These are phyloP conservation scores for Plagiodera versicolora DNA, from an alignment of 2,888 invertebrate genomes.

Conservation along the genomic window DNA sequence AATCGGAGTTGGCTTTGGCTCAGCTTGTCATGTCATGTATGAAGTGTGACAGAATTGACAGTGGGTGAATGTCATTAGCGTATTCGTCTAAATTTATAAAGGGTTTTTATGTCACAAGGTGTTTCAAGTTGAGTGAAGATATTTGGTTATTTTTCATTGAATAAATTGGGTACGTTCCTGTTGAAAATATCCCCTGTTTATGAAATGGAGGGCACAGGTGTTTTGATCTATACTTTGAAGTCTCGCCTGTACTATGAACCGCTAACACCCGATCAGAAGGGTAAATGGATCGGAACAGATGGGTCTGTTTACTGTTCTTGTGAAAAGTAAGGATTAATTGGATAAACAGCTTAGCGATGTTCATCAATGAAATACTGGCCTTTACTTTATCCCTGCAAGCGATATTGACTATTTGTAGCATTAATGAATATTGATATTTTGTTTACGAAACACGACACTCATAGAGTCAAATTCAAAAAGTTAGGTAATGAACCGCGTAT, in stretches of 20 bases:
- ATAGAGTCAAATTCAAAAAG: no score
- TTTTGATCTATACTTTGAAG: constrained; percentile 20
- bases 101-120: no score
- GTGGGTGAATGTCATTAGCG: no score
- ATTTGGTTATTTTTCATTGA: no score
- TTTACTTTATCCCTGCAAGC: neutral
- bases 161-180: no score
- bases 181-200: neutral
- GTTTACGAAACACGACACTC: no score
- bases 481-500: no score
- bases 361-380: constrained; percentile 16
- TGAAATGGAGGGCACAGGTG: constrained; percentile 16
- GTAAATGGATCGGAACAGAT: constrained; percentile 21
- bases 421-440: no score
- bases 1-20: constrained; percentile 20
- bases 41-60: constrained; percentile 10
- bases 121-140: no score
- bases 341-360: neutral
- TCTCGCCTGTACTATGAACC: constrained; percentile 19
- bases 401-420: no score
- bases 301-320: constrained; percentile 17
- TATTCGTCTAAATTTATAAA: no score
- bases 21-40: constrained; percentile 23
- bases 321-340: constrained; percentile 19
- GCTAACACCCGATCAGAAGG: constrained; percentile 18